Evolutionary conservation across 2,113 vertebrate genomes (phyloP).

Genomic region (Anguilla japonica): DNA sequence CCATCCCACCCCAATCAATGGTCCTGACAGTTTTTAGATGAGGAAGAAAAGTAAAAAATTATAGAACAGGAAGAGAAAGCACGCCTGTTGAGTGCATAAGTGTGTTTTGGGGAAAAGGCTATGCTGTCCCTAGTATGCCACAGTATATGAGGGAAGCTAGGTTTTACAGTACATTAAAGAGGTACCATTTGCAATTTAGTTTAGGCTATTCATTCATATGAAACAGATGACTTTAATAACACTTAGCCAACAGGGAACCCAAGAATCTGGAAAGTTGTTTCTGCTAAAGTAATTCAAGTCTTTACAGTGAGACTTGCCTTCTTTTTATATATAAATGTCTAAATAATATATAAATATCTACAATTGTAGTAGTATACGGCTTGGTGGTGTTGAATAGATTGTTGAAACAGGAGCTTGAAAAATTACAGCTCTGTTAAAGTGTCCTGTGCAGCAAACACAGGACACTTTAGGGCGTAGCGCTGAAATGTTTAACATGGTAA

Average conservation of each 20-base stretch:
- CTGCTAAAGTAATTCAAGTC: background rate
- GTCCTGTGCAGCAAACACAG: too few relatives aligned
- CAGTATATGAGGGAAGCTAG: background rate
- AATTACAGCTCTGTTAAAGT: too few relatives aligned
- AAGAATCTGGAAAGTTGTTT: background rate
- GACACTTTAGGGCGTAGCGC: background rate
- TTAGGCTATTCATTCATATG: background rate
- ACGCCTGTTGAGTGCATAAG: background rate
- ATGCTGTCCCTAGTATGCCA: background rate
- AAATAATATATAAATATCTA: background rate
- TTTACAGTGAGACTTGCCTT: background rate
- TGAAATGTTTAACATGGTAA: background rate
- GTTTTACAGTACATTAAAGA: background rate
- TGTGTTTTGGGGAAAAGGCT: background rate
- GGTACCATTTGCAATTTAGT: background rate
- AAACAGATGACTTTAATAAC: background rate
- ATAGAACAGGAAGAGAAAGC: too few relatives aligned
- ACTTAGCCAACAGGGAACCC: background rate
- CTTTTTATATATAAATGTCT: background rate
- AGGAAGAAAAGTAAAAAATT: background rate
- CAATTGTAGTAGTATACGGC: background rate
- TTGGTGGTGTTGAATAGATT: background rate
- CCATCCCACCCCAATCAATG: background rate
- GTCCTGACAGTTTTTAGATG: background rate
- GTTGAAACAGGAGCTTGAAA: background rate